Conservation (phyloP, 64 coral and sea anemone genomes). For the Montipora efflorescens region DNA sequence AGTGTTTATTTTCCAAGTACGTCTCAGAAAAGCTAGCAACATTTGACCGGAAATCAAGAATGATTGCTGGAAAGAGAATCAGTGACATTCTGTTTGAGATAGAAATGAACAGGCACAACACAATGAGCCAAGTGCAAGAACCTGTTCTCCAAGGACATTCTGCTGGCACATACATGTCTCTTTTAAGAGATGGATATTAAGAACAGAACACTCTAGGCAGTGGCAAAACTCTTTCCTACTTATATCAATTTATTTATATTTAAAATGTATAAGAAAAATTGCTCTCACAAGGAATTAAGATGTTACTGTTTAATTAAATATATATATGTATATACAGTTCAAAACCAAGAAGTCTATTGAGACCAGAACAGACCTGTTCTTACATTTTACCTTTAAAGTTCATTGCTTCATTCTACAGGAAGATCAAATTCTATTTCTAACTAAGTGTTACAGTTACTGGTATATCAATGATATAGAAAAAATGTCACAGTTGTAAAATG, state of each 20-base stretch:
- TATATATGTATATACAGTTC: conserved; percentile 11
- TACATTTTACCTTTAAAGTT: background rate
- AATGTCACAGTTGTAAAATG: conserved; percentile 9
- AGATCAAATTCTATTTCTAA: conserved; percentile 17
- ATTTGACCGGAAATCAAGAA: no score
- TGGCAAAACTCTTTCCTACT: background rate
- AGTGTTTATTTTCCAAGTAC: no score
- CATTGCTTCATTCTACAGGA: background rate
- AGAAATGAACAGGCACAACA: no score
- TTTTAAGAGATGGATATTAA: background rate
- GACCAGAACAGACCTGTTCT: background rate
- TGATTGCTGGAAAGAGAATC: no score
- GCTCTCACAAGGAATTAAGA: background rate
- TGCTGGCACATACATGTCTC: conserved; percentile 1
- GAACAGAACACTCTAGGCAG: conserved; percentile 10
- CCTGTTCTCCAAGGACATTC: background rate
- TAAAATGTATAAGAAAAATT: conserved; percentile 2
- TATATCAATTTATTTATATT: conserved; percentile 20
- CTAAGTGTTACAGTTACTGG: conserved; percentile 10
- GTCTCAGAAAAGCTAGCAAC: no score
- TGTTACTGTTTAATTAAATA: background rate
- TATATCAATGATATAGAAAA: conserved; percentile 15
- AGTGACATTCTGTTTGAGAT: no score
- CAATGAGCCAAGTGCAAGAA: no score
- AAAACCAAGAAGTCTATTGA: background rate